phyloP scores from a whole-genome alignment of 2,113 vertebrate species.

The Istiophorus platypterus region DNA sequence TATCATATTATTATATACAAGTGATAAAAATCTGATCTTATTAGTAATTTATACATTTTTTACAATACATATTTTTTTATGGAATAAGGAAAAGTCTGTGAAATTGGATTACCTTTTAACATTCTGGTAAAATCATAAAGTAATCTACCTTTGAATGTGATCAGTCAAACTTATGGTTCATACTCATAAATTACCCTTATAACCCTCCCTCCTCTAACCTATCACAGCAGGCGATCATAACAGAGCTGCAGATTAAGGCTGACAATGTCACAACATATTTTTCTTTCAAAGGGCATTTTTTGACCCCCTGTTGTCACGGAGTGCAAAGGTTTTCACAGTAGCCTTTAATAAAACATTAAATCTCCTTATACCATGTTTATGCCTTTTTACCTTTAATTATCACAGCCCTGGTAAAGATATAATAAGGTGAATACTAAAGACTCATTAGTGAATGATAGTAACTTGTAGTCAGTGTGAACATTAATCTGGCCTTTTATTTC shows the following conservation, averaged over 20 bases:
- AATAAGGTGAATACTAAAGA: not conserved
- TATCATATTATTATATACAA: no score
- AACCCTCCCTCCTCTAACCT: conserved; percentile 21
- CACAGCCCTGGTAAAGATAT: not conserved
- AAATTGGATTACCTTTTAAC: not conserved
- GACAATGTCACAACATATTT: conserved; percentile 78
- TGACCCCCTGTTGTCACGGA: conserved; percentile 68
- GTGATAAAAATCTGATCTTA: not conserved
- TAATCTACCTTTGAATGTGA: not conserved
- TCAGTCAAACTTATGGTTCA: not conserved
- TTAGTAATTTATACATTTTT: not conserved
- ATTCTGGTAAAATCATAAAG: not conserved
- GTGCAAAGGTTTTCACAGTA: conserved; percentile 48
- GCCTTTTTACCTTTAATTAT: conserved; percentile 1
- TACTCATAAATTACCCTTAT: not conserved
- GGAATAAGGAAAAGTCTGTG: not conserved
- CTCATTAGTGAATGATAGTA: not conserved
- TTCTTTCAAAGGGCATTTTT: conserved; percentile 69
- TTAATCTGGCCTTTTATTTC: not conserved
- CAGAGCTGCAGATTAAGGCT: conserved; percentile 61
- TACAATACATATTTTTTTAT: not conserved
- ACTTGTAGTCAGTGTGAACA: not conserved
- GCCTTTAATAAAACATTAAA: conserved; percentile 28
- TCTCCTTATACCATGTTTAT: not conserved
- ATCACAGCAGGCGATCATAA: conserved; percentile 35